Percentiles rank a stretch among this genome's conserved stretches.
These are phyloP conservation scores for Xyrichtys novacula DNA, from an alignment of 2,797 vertebrate genomes.

Conservation along the genomic window DNA sequence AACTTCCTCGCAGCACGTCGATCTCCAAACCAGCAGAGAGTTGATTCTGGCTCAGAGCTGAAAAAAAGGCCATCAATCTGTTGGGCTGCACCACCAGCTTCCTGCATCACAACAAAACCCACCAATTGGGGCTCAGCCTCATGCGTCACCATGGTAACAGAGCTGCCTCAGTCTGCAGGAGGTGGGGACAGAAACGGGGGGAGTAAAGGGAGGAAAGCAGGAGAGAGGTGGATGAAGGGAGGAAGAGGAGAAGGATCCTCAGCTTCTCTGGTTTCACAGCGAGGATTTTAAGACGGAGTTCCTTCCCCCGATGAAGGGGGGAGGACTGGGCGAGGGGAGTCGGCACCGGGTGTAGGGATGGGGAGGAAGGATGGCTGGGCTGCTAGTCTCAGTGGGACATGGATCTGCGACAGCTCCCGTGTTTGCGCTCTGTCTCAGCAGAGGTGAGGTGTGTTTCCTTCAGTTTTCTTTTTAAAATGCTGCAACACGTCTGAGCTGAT, in stretches of 20 bases:
- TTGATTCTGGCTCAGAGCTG: slow-evolving; percentile 25
- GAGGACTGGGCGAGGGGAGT: slow-evolving; percentile 25
- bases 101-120: slow-evolving; percentile 81
- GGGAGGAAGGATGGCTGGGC: slow-evolving; percentile 38
- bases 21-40: not conserved
- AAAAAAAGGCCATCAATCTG: slow-evolving; percentile 69
- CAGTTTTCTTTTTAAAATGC: not conserved
- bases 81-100: slow-evolving; percentile 75
- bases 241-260: slow-evolving; percentile 17
- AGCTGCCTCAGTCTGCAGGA: slow-evolving; percentile 81
- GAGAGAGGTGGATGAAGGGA: slow-evolving; percentile 49
- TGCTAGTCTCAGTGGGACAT: slow-evolving; percentile 48
- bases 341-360: slow-evolving; percentile 28
- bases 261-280: slow-evolving; percentile 55
- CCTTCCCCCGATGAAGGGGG: slow-evolving; percentile 13
- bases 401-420: slow-evolving; percentile 47
- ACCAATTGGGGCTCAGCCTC: slow-evolving; percentile 85
- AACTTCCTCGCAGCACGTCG: not conserved
- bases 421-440: slow-evolving; percentile 36
- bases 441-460: slow-evolving; percentile 18
- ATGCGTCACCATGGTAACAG: slow-evolving; percentile 92
- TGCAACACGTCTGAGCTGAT: not conserved
- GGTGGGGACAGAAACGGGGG: slow-evolving; percentile 68
- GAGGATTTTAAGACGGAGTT: slow-evolving; percentile 49
- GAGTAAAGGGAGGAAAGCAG: slow-evolving; percentile 27